Percentiles rank a stretch among this genome's conserved stretches.
phyloP scores from a whole-genome alignment of 2,888 invertebrate species.

The Subacronicta megacephala region DNA sequence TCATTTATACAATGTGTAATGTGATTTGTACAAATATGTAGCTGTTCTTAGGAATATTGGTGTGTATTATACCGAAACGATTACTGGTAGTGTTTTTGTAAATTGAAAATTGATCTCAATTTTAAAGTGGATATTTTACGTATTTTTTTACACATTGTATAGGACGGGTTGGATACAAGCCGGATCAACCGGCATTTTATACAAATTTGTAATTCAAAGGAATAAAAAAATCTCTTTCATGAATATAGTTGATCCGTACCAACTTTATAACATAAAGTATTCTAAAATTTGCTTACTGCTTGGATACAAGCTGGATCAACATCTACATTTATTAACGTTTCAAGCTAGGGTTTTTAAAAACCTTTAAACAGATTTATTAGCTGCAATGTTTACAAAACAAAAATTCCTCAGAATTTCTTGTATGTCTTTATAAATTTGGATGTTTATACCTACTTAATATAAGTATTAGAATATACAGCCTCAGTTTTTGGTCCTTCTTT shows the following conservation, averaged over 20 bases:
- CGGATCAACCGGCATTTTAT: background rate
- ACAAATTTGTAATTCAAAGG: background rate
- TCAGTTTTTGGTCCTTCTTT: conserved; percentile 68
- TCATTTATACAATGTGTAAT: conserved; percentile 15
- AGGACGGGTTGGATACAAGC: background rate
- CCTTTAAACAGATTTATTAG: conserved; percentile 1
- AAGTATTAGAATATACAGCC: conserved; percentile 33
- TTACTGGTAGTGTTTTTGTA: no score
- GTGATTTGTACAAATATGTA: background rate
- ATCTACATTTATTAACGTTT: background rate
- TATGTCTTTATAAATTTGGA: conserved; percentile 35
- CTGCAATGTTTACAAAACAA: conserved; percentile 17
- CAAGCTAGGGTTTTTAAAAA: background rate
- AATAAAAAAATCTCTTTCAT: background rate
- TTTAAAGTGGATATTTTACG: background rate
- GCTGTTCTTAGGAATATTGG: no score
- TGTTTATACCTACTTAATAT: conserved; percentile 32
- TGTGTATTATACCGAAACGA: no score
- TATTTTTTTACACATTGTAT: background rate
- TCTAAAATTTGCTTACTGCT: background rate
- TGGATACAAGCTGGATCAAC: background rate
- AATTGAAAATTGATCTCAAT: background rate
- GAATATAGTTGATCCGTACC: background rate
- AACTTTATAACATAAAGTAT: no score
- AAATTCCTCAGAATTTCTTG: conserved; percentile 6